Evolutionary conservation across 2,113 vertebrate genomes (phyloP).

Genomic region (Neopipo cinnamomea): DNA sequence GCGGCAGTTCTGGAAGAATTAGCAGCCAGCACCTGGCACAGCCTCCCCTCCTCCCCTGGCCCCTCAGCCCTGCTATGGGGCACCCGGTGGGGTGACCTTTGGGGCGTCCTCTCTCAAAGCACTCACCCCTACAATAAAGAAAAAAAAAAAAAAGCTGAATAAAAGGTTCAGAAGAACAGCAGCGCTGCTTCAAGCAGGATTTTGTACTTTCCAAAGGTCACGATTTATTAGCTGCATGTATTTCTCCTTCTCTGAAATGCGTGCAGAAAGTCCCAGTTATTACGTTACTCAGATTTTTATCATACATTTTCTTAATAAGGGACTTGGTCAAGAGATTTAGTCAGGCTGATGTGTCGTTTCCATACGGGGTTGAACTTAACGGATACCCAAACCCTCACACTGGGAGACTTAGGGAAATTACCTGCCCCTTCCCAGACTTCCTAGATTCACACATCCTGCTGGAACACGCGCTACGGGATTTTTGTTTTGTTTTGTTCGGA

Average conservation of each 20-base stretch:
- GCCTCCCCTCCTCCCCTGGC: neutral
- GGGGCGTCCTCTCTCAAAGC: neutral
- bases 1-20: neutral
- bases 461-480: too few species aligned
- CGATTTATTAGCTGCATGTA: neutral
- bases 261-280: neutral
- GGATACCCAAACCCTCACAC: neutral
- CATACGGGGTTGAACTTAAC: accelerated
- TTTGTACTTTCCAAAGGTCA: slow-evolving; percentile 9
- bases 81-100: neutral
- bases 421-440: neutral
- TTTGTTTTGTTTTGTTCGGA: neutral
- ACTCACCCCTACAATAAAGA: neutral
- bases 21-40: neutral
- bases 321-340: neutral
- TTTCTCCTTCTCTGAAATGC: neutral
- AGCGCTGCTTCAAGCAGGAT: neutral
- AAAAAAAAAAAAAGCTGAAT: neutral
- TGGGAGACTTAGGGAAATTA: neutral
- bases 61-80: neutral
- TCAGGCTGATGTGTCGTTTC: neutral
- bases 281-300: neutral
- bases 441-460: neutral
- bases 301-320: neutral
- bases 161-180: neutral